Percentiles rank a stretch among this genome's conserved stretches.
Conservation (phyloP, 2,888 invertebrate genomes). For the Argynnis bischoffii region DNA sequence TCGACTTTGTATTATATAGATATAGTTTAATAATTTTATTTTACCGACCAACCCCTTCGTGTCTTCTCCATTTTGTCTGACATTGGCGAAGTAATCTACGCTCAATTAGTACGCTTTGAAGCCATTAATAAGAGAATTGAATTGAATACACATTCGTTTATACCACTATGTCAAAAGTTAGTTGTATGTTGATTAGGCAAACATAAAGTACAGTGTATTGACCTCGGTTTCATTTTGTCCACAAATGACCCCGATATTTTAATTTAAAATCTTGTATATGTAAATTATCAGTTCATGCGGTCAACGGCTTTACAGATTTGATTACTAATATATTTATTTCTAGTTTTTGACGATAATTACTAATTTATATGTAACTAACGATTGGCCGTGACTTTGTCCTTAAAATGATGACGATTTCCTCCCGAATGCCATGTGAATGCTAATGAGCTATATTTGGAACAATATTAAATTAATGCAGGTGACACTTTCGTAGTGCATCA, state of each 20-base stretch:
- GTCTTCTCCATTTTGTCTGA: too few relatives aligned
- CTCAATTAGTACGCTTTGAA: too few relatives aligned
- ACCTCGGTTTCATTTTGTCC: constrained; percentile 27
- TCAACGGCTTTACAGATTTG: constrained; percentile 31
- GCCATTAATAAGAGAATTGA: too few relatives aligned
- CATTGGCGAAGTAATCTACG: too few relatives aligned
- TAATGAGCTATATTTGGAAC: constrained; percentile 13
- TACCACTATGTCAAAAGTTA: neutral
- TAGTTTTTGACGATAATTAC: constrained; percentile 31
- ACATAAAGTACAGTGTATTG: constrained; percentile 15
- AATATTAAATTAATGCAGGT: constrained; percentile 7
- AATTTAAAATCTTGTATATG: constrained; percentile 39
- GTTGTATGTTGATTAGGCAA: neutral
- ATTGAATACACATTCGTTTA: neutral
- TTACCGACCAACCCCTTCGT: too few relatives aligned
- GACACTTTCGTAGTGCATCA: neutral
- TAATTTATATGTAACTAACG: constrained; percentile 20
- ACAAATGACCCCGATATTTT: constrained; percentile 27
- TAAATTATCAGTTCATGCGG: constrained; percentile 35
- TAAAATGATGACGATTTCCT: constrained; percentile 14
- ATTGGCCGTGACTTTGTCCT: constrained; percentile 27
- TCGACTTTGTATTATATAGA: too few relatives aligned
- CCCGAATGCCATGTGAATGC: neutral
- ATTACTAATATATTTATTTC: constrained; percentile 31
- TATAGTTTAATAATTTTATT: too few relatives aligned